Evolutionary conservation across 2,888 invertebrate species (phyloP), one percentile per base, ranked within the genome.

Genomic region (Netelia melanura): DNA sequence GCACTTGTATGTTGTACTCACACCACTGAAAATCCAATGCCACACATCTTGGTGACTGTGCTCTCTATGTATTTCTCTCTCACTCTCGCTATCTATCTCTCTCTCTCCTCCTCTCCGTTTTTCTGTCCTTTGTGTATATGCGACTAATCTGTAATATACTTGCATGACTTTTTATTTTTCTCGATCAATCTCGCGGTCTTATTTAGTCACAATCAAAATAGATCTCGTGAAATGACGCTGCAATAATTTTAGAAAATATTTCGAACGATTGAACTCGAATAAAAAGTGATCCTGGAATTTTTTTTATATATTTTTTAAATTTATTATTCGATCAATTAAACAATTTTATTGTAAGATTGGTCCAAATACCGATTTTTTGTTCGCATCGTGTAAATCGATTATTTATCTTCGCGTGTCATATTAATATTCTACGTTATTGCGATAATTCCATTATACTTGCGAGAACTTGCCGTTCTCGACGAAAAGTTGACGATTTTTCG

Each of bases 21-120:
- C 44, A 58, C 74, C 65, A 65, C 38, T 67, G 44, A 80, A 81
- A 86, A 80, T 86, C 70, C 82, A 65, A 76, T 81, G 84, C 84
- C 84, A 67, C 64, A 71, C 62, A 78, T 58, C 38, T 38, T 56
- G 17, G 17, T 21, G 54, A 38, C 70, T 71, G 70, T 56, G 21
- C 3, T 11, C n/a, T 21, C n/a, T 21, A 9, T 62, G 48, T 17
- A 38, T 72, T 25, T 67, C 56, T 67, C 68, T 75, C n/a, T 61
- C 61, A 70, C 56, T 68, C 9, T 62, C 75, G 9, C 10, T 44
- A 17, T 10, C 8, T 25, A 14, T 30, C 11, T 65, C 65, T 17
- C 43, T 30, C 21, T 21, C 21, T 21, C 21, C 21, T 21, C 21
- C 10, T 44, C 25, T 10, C 8, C n/a, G 9, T 30, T 23, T 10